Percentiles rank a stretch among this genome's conserved stretches.
Conservation (phyloP, 2,797 vertebrate species). For the Martes flavigula region DNA sequence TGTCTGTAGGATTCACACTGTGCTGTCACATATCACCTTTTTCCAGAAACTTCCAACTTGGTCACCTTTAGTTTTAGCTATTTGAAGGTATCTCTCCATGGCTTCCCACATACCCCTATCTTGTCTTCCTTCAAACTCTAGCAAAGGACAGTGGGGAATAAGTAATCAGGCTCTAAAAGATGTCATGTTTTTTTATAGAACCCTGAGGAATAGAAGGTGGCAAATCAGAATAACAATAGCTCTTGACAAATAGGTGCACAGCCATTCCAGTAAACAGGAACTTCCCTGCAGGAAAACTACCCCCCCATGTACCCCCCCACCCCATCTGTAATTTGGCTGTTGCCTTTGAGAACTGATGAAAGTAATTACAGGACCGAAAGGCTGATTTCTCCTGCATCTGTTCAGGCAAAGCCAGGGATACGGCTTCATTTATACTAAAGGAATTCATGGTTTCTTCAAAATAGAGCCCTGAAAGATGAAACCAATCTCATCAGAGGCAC, state of each 20-base stretch:
- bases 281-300: conserved; percentile 65
- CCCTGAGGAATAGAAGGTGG: conserved; percentile 56
- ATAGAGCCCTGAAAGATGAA: conserved; percentile 19
- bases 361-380: conserved; percentile 61
- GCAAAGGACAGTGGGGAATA: background rate
- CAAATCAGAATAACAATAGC: conserved; percentile 46
- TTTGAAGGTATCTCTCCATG: background rate
- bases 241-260: conserved; percentile 58
- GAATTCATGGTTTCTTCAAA: conserved; percentile 44
- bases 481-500: conserved; percentile 30
- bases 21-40: background rate
- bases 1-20: background rate
- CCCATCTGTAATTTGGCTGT: conserved; percentile 56
- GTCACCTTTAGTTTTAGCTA: background rate
- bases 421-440: conserved; percentile 36
- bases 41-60: background rate
- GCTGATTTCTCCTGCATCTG: conserved; percentile 56
- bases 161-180: conserved; percentile 53
- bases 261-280: conserved; percentile 67
- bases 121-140: background rate
- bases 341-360: conserved; percentile 68
- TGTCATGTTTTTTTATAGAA: conserved; percentile 47
- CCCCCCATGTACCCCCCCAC: background rate
- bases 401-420: background rate
- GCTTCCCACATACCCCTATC: background rate